Conservation (phyloP, 2,113 vertebrate genomes). For the Carlito syrichta region DNA sequence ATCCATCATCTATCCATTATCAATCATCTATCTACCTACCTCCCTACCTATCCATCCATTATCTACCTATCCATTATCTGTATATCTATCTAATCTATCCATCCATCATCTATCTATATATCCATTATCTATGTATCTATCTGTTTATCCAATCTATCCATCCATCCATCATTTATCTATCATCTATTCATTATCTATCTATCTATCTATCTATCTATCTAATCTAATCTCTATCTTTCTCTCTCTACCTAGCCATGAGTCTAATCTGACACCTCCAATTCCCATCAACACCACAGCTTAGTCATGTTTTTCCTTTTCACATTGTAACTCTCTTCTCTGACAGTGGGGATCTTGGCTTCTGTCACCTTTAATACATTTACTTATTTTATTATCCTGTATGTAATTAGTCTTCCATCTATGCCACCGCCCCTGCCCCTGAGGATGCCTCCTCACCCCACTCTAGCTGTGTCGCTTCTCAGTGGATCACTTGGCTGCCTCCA, state of each 20-base stretch:
- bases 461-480: fast-evolving
- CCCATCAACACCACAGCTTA: background rate
- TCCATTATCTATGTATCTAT: too few species aligned
- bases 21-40: too few species aligned
- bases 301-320: background rate
- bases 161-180: too few species aligned
- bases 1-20: too few species aligned
- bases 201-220: background rate
- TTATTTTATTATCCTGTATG: background rate
- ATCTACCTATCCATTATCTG: too few species aligned
- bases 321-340: background rate
- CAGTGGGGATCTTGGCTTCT: background rate
- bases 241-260: background rate
- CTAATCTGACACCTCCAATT: background rate
- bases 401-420: background rate
- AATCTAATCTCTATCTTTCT: too few species aligned
- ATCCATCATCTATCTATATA: too few species aligned
- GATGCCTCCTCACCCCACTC: background rate
- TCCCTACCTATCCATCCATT: too few species aligned
- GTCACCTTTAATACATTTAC: background rate
- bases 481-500: background rate
- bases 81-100: too few species aligned
- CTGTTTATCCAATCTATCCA: too few species aligned
- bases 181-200: too few species aligned
- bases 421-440: background rate